phyloP scores from a whole-genome alignment of 2,888 invertebrate species.

The Galerucella nymphaeae region DNA sequence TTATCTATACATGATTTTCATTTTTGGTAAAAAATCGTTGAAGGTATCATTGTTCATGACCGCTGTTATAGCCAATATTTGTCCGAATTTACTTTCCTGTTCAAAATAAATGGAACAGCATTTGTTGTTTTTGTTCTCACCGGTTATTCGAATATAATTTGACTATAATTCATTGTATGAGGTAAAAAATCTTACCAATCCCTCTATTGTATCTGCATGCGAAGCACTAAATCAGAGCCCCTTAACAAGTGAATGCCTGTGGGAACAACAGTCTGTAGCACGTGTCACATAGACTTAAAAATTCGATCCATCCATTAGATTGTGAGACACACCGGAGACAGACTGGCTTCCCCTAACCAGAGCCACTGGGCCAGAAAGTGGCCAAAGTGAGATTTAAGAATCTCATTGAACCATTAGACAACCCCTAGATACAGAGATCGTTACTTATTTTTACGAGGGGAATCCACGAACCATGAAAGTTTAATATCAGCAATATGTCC shows the following conservation, averaged over 20 bases:
- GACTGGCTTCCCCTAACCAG: slow-evolving; percentile 47
- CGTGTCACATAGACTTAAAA: slow-evolving; percentile 46
- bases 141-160: neutral
- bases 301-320: slow-evolving; percentile 52
- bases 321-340: slow-evolving; percentile 45
- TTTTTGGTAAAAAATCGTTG: neutral
- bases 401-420: slow-evolving; percentile 60
- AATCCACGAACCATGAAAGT: slow-evolving; percentile 19
- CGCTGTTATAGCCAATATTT: too few species aligned
- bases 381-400: slow-evolving; percentile 63
- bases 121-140: neutral
- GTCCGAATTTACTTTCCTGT: too few species aligned
- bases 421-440: slow-evolving; percentile 38
- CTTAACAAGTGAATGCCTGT: slow-evolving; percentile 30
- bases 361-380: slow-evolving; percentile 59
- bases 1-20: neutral
- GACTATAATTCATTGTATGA: neutral
- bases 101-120: too few species aligned
- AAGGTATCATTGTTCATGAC: too few species aligned
- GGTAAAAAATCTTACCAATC: slow-evolving; percentile 1
- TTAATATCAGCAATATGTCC: slow-evolving; percentile 14
- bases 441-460: slow-evolving; percentile 31
- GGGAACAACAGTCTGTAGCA: slow-evolving; percentile 41
- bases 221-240: slow-evolving; percentile 34
- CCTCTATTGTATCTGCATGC: slow-evolving; percentile 15